Evolutionary conservation across 1,140 invertebrate species (phyloP), one percentile per base, ranked within the genome.

Genomic region (Odontomachus brunneus): DNA sequence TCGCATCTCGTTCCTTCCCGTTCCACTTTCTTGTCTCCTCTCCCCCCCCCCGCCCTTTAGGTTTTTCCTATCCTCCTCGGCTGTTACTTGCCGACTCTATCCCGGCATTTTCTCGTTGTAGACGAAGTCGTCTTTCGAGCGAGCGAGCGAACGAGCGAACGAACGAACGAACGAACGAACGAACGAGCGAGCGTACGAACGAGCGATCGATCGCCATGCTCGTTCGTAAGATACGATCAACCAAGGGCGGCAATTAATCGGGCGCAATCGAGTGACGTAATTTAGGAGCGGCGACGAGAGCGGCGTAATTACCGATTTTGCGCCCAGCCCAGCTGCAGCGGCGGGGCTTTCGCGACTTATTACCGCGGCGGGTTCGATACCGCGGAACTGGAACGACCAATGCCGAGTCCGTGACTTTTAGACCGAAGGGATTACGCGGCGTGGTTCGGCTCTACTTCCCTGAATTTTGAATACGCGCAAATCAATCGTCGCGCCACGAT

Each of bases 161-260:
- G 29, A 33, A 33, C 29, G 29, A 17, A 59, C n/a, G n/a, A n/a
- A n/a, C 57, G 57, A 48, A 11, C 48, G 15, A 57, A 62, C 53
- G 38, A 83, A 78, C 81, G 44, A 33, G 29, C 29, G 29, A 33
- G 5, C 29, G 29, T 3, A 33, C 57, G 57, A 49, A 5, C 49
- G 15, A 57, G 38, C 49, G 15, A 57, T 80, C 55, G 44, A 83
- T 86, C 82, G 44, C 17, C 48, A 17, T 69, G 60, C 38, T 33
- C 29, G 38, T 11, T 60, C 48, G 19, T 22, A 38, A 67, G 51
- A 78, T 67, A 38, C 63, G 19, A 78, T 57, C 49, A 15, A 48
- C 4, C 29, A 24, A 53, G 63, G 49, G 49, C 33, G 26, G 74
- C 26, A 76, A 66, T 53, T 65, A 63, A 76, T 76, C 62, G 60